phyloP scores from a whole-genome alignment of 2,113 vertebrate species.

The Stigmatopora nigra region DNA sequence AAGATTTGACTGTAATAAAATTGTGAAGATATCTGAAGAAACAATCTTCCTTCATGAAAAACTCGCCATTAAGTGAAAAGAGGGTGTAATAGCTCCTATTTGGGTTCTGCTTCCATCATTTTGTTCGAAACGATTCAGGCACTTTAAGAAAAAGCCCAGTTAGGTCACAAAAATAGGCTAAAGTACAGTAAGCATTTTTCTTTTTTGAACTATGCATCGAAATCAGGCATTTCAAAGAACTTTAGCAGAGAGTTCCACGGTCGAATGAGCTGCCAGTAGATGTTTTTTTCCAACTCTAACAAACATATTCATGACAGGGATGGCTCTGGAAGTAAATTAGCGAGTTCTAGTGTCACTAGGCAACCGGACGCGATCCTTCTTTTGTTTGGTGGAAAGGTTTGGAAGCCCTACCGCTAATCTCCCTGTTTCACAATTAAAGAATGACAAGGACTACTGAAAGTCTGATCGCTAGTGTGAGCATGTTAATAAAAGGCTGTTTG shows the following conservation, averaged over 20 bases:
- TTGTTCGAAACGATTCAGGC: conserved; percentile 35
- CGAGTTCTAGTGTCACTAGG: conserved; percentile 66
- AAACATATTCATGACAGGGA: conserved; percentile 44
- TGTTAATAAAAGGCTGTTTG: conserved; percentile 73
- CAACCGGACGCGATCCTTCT: conserved; percentile 84
- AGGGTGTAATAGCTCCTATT: conserved; percentile 63
- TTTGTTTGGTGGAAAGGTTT: conserved; percentile 91
- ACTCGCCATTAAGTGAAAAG: conserved; percentile 72
- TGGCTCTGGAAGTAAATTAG: conserved; percentile 13
- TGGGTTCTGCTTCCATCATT: conserved; percentile 53
- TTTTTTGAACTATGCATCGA: background rate
- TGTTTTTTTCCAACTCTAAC: conserved; percentile 62
- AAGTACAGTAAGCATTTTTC: background rate
- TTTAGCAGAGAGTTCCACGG: too few species aligned
- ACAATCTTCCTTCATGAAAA: conserved; percentile 68
- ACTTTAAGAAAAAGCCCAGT: background rate
- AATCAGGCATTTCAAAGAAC: background rate
- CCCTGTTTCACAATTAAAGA: conserved; percentile 83
- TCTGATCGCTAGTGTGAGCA: conserved; percentile 63
- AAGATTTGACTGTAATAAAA: background rate
- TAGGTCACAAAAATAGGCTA: background rate
- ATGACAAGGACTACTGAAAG: conserved; percentile 68
- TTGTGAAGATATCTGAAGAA: conserved; percentile 46
- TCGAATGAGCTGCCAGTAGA: background rate
- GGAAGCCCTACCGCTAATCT: conserved; percentile 88